Base-by-base conservation (phyloP, 2,113 vertebrate species). In the Coregonus clupeaformis region DNA sequence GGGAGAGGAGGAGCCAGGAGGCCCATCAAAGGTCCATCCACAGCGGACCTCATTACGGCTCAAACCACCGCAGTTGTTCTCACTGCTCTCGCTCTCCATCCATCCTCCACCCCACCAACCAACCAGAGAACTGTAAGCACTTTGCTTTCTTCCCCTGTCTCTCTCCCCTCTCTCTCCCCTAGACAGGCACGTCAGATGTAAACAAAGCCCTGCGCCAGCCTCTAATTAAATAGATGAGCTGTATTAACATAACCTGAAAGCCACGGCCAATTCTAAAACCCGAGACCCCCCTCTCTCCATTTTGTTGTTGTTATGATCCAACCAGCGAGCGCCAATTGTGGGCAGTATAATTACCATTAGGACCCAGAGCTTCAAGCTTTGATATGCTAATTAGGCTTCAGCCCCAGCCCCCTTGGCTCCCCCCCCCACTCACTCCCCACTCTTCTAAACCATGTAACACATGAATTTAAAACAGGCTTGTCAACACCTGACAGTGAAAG, bases 341-440 rank as follows among this genome's bases (percentile, higher is more conserved):
- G 94, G 91, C 93, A 92, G 93, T 94, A 95, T 97, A 98, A 98
- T 97, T 96, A 96, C 94, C 95, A 96, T 95, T 93, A 95, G 89
- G 93, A 95, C 93, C 94, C 94, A 94, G 81, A 95, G 96, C 93
- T 93, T 94, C 91, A 92, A 92, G 94, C 96, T 98, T 98, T 98
- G 96, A 98, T 97, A 97, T 98, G 96, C 91, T 95, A 99, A 98
- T 97, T 92, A n/a, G 85, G 91, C 93, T 94, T 94, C 93, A 94
- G 90, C 83, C 92, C 92, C 93, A 85, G 91, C 89, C 94, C 90
- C 90, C 87, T 85, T 75, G 84, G 2, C 27, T 27, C 92, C 89
- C 86, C 4, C 32, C 74, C 85, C 85, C 84, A 70, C 84, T 76
- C 82, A 80, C 84, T 82, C 92, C 88, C 75, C 69, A 82, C 92